phyloP scores from a whole-genome alignment of 1,140 invertebrate species.

The Antheraea mylitta region DNA sequence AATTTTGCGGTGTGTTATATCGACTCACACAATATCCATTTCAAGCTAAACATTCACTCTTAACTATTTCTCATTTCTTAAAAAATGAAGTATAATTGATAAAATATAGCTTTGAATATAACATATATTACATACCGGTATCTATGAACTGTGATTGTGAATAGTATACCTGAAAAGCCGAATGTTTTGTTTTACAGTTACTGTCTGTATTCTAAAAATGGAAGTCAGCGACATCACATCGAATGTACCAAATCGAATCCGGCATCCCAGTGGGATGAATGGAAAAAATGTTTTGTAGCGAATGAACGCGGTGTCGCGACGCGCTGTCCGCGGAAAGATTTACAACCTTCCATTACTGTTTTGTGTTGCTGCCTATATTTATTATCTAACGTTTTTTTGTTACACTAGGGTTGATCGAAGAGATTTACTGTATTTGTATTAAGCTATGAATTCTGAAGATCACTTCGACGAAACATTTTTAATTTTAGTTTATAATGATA shows the following conservation, averaged over 20 bases:
- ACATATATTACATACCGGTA: too few species aligned
- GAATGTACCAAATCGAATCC: conserved; percentile 64
- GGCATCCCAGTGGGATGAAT: conserved; percentile 52
- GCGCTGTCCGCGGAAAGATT: conserved; percentile 61
- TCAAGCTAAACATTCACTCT: too few species aligned
- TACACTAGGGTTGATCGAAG: neutral
- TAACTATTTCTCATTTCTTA: too few species aligned
- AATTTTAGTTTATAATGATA: too few species aligned
- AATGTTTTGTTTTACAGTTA: conserved; percentile 14
- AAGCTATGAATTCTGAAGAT: neutral
- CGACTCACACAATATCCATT: too few species aligned
- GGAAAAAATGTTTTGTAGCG: conserved; percentile 63
- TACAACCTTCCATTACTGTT: conserved; percentile 57
- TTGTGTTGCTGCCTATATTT: neutral
- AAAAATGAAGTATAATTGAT: too few species aligned
- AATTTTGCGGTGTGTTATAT: too few species aligned
- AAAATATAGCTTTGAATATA: too few species aligned
- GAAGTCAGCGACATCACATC: conserved; percentile 49
- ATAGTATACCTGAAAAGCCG: neutral
- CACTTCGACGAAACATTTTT: too few species aligned
- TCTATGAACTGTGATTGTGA: too few species aligned
- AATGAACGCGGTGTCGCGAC: conserved; percentile 40
- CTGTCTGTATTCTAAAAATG: conserved; percentile 30
- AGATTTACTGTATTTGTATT: neutral
- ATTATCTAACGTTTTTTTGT: neutral